Evolutionary conservation across 2,113 vertebrate genomes (phyloP).

Genomic region (Acinonyx jubatus): DNA sequence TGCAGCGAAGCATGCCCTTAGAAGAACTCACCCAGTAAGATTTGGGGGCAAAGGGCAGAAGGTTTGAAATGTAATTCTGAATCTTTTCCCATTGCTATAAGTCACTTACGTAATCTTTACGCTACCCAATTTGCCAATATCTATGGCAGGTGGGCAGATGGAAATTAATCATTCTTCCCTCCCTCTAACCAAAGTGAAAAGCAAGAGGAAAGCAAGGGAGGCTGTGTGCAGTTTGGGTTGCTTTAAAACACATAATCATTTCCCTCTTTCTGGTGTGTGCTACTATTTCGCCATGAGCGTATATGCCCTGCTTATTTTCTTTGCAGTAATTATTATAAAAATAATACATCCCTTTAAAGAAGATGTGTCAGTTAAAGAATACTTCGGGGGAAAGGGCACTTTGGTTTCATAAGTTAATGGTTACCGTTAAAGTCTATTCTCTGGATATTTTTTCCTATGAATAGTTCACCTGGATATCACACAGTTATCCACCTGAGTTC

Average conservation of each 20-base stretch:
- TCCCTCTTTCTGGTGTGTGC: background rate
- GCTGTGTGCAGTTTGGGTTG: background rate
- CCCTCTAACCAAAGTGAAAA: background rate
- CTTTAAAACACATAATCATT: background rate
- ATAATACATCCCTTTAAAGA: background rate
- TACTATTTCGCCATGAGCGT: background rate
- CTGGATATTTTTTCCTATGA: background rate
- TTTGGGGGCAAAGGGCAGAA: background rate
- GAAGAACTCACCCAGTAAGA: background rate
- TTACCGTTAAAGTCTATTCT: background rate
- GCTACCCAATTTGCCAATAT: background rate
- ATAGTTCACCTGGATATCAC: background rate
- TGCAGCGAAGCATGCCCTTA: accelerated
- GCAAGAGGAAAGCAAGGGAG: background rate
- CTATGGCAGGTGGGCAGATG: too few species aligned
- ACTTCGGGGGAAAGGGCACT: background rate
- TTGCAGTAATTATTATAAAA: background rate
- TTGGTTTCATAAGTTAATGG: background rate
- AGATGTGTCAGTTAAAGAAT: background rate
- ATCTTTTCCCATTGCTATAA: background rate
- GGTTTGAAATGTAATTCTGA: background rate
- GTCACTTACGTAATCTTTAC: background rate
- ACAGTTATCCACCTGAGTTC: background rate
- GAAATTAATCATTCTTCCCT: background rate
- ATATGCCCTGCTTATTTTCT: background rate